Percentiles rank a stretch among this genome's conserved stretches.
Evolutionary conservation across 2,113 vertebrate genomes (phyloP).

Genomic region (Neotoma lepida): DNA sequence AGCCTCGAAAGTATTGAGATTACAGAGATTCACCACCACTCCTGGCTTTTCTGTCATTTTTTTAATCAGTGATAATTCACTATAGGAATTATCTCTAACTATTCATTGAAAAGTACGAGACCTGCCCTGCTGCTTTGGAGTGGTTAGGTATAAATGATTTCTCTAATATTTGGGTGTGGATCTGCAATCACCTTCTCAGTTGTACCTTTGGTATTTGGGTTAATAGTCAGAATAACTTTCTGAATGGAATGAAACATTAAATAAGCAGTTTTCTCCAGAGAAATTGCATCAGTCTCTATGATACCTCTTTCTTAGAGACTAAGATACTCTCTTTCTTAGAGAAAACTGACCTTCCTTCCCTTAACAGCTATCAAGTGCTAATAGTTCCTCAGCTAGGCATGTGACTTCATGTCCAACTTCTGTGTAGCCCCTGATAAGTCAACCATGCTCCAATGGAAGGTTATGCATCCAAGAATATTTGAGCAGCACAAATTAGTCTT

Average conservation of each 20-base stretch:
- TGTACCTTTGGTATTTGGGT: background rate
- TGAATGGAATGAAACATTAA: conserved; percentile 28
- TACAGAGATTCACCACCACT: background rate
- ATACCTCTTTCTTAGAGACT: background rate
- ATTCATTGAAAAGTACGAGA: background rate
- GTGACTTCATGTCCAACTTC: background rate
- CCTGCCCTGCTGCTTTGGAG: background rate
- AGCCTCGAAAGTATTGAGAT: background rate
- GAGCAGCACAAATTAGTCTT: background rate
- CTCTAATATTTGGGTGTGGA: background rate
- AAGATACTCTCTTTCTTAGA: background rate
- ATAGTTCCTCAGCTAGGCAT: background rate
- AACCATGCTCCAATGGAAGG: background rate
- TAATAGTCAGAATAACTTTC: conserved; percentile 21
- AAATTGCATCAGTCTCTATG: background rate
- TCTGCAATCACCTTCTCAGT: background rate
- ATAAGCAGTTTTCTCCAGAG: conserved; percentile 19
- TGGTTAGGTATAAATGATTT: conserved; percentile 36
- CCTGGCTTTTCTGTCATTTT: background rate
- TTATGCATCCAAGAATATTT: background rate
- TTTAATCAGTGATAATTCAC: conserved; percentile 27
- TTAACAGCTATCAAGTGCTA: background rate
- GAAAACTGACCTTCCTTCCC: background rate
- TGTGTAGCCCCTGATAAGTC: background rate
- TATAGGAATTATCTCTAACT: background rate